Evolutionary conservation across 2,113 vertebrate species (phyloP), one percentile per base, ranked within the genome.

Genomic region (Saccopteryx bilineata): DNA sequence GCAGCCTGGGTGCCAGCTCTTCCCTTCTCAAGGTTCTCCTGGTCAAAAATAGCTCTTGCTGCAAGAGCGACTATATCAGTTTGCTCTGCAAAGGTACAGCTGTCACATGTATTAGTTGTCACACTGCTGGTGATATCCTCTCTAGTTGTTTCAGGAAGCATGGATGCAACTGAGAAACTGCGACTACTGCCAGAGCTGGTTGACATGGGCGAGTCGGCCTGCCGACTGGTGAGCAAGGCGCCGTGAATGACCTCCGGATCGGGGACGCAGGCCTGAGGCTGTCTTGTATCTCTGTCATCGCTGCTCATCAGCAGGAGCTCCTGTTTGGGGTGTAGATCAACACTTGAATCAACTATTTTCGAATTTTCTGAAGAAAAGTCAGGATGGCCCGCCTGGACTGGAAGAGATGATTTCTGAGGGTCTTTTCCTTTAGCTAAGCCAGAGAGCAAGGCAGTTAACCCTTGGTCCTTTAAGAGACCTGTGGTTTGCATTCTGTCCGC

Each of bases 141-240:
- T 90, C 98, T 98, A 58, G 97, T 98, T 93, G 97, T 98, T 98
- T 98, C 99, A 91, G 97, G 99, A 97, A 99, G 98, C 99, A 99
- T 99, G 3, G 99, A 99, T 0, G 99, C 99, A 90, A 99, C 99
- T 0, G 99, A 99, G 97, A 99, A 99, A 80, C 99, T 98, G 50
- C 99, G 98, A 80, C 99, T 99, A 76, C 99, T 99, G 28, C 98
- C 99, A 72, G 99, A 99, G 90, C 98, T 99, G 31, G 98, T 98
- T 31, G 99, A 99, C 98, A 99, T 98, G 0, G 99, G 99, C 10
- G 99, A 99, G 95, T 99, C 99, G 0, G 99, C 98, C 97, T 99
- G 99, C 83, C 99, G 98, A 92, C 93, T 98, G 7, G 98, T 48
- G 0, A 98, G 97, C 92, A 99, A 96, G 9, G 99, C 98, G 84